Evolutionary conservation across 2,113 vertebrate species (phyloP).

Genomic region (Mohoua ochrocephala): DNA sequence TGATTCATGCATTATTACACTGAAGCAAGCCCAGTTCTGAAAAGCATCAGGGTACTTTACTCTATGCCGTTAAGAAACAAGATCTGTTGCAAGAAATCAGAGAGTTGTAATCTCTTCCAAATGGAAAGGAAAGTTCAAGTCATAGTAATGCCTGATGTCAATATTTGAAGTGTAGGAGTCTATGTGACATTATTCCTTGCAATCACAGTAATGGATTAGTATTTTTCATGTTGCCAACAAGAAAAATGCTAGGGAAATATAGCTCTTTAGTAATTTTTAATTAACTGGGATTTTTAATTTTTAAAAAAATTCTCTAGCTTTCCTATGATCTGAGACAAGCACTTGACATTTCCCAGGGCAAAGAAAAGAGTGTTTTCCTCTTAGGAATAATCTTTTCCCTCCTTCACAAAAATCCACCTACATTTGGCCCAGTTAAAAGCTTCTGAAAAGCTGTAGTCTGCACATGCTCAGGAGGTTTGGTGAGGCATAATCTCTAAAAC

Average conservation of each 20-base stretch:
- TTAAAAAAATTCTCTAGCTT: neutral
- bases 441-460: neutral
- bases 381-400: neutral
- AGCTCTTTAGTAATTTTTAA: neutral
- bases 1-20: neutral
- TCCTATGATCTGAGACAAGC: neutral
- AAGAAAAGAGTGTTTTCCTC: neutral
- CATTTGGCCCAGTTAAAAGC: conserved; percentile 43
- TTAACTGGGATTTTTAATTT: neutral
- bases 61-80: neutral
- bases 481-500: neutral
- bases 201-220: neutral
- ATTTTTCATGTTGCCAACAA: neutral
- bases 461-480: neutral
- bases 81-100: neutral
- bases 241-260: neutral
- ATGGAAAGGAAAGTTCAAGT: neutral
- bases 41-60: neutral
- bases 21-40: neutral
- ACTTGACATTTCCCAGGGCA: conserved; percentile 7
- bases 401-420: conserved; percentile 47
- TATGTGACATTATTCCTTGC: neutral
- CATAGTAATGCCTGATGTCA: neutral
- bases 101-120: neutral
- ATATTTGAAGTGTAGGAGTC: neutral